A percentile compares a stretch with the other conserved stretches of the same genome.
phyloP scores from a whole-genome alignment of 2,113 vertebrate species.

The Macquaria australasica region DNA sequence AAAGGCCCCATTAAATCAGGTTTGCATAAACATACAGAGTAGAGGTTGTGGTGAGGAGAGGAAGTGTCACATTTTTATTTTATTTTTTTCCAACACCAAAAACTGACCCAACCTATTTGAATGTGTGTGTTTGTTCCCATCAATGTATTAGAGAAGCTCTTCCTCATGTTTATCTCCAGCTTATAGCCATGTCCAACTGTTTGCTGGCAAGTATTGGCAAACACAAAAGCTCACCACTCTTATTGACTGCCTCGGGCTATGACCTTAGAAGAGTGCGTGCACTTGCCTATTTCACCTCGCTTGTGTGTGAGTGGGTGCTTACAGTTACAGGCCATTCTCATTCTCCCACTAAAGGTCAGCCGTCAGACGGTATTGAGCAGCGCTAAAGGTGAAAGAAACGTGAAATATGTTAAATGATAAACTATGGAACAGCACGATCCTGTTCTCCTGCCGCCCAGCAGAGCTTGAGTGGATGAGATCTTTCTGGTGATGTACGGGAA shows the following conservation, averaged over 20 bases:
- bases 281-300: conserved; percentile 31
- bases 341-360: conserved; percentile 83
- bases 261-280: conserved; percentile 64
- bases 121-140: neutral
- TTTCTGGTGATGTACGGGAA: neutral
- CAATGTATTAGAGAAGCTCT: conserved; percentile 4
- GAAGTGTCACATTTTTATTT: conserved; percentile 25
- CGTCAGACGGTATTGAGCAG: conserved; percentile 83
- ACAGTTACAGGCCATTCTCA: conserved; percentile 74
- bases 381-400: conserved; percentile 80
- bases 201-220: conserved; percentile 53
- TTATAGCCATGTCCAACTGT: conserved; percentile 30
- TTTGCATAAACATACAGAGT: conserved; percentile 35
- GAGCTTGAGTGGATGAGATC: conserved; percentile 24
- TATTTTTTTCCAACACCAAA: conserved; percentile 15
- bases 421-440: conserved; percentile 23
- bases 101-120: neutral
- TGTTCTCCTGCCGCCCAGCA: conserved; percentile 22
- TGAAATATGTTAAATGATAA: conserved; percentile 78
- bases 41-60: conserved; percentile 11
- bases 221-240: conserved; percentile 70
- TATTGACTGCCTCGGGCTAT: conserved; percentile 67
- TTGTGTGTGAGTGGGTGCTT: conserved; percentile 64
- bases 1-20: conserved; percentile 39
- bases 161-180: conserved; percentile 31